Percentiles rank a stretch among this genome's conserved stretches.
Evolutionary conservation across 2,888 invertebrate species (phyloP).

Genomic region (Synergus umbraculus): DNA sequence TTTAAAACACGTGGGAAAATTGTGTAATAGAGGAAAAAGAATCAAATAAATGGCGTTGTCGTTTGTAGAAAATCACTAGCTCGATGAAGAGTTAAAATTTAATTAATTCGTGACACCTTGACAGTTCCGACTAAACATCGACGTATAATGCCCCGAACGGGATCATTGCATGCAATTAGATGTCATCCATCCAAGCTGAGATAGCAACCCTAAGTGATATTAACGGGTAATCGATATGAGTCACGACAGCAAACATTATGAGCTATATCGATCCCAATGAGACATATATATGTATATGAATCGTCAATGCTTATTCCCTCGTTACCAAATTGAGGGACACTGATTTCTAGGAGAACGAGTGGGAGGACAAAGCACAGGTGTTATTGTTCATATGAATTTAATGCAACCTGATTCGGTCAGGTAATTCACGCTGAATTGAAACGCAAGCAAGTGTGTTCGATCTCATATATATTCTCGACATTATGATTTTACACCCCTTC

Average conservation of each 20-base stretch:
- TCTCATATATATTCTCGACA: neutral
- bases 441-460: neutral
- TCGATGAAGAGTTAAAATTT: neutral
- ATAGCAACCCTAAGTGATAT: conserved; percentile 48
- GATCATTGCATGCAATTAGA: conserved; percentile 24
- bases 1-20: too few species aligned
- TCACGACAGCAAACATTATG: conserved; percentile 54
- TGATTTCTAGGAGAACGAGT: neutral
- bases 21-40: too few species aligned
- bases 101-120: neutral
- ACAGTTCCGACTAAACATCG: neutral
- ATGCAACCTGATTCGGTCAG: neutral
- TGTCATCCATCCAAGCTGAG: conserved; percentile 20
- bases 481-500: neutral
- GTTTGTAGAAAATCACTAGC: too few species aligned
- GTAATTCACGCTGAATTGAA: conserved; percentile 16
- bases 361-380: neutral
- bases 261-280: conserved; percentile 52
- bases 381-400: neutral
- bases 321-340: conserved; percentile 43
- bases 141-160: neutral
- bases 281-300: conserved; percentile 45
- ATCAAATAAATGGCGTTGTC: too few species aligned
- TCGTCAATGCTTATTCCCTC: conserved; percentile 53
- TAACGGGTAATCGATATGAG: conserved; percentile 55